phyloP scores from a whole-genome alignment of 2,888 invertebrate genomes.

The Myopa testacea region DNA sequence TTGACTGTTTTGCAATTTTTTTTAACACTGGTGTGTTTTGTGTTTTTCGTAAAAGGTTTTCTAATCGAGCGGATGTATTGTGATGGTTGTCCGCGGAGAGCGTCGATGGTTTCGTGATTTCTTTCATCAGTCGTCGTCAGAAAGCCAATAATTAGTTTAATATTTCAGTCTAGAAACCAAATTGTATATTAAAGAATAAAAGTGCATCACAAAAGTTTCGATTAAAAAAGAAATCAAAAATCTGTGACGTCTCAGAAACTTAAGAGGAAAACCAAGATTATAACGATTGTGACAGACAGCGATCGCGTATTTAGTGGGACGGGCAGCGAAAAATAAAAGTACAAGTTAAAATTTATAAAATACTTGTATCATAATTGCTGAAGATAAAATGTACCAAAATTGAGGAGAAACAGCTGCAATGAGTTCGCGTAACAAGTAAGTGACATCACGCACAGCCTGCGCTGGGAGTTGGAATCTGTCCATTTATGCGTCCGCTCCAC shows the following conservation, averaged over 20 bases:
- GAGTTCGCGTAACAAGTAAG: constrained; percentile 65
- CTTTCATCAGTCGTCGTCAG: no score
- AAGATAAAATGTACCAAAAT: constrained; percentile 29
- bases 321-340: constrained; percentile 38
- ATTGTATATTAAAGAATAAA: background rate
- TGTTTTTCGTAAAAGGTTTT: no score
- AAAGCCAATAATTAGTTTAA: background rate
- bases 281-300: constrained; percentile 17
- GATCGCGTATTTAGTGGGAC: constrained; percentile 21
- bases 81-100: background rate
- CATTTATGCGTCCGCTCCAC: background rate
- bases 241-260: constrained; percentile 48
- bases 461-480: background rate
- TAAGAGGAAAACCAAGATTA: constrained; percentile 46
- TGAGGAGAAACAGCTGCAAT: constrained; percentile 46
- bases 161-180: background rate
- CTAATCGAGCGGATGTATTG: no score
- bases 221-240: constrained; percentile 25
- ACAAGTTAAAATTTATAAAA: constrained; percentile 26
- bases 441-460: constrained; percentile 43
- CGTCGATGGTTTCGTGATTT: no score
- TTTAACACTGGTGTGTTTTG: no score
- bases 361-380: background rate
- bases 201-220: background rate
- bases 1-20: no score